These are phyloP conservation scores for Tringa solitaria DNA, from an alignment of 2,113 vertebrate species.

Conservation along the genomic window DNA sequence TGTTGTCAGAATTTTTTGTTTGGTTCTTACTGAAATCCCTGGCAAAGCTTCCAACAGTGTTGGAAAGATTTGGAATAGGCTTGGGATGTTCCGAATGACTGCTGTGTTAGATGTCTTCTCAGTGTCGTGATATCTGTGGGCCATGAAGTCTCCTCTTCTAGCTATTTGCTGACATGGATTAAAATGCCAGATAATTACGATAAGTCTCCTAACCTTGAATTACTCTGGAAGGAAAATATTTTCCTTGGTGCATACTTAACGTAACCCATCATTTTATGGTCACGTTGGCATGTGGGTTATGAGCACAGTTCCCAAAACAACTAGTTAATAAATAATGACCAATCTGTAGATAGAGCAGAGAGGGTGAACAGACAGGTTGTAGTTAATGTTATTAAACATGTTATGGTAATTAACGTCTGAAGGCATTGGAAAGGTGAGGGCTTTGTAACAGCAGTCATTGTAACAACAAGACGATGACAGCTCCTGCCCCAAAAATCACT, in stretches of 20 bases:
- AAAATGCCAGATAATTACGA: background rate
- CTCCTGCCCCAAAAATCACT: background rate
- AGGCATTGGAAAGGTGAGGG: background rate
- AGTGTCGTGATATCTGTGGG: background rate
- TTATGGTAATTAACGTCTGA: background rate
- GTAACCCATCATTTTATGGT: background rate
- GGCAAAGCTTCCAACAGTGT: background rate
- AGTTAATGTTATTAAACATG: background rate
- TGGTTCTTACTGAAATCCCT: background rate
- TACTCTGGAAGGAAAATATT: background rate
- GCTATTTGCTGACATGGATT: background rate
- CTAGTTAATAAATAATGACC: background rate
- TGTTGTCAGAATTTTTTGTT: background rate
- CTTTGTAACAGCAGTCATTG: background rate
- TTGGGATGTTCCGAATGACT: too few relatives aligned
- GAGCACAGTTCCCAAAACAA: background rate
- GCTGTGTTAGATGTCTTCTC: background rate
- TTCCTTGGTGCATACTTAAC: background rate
- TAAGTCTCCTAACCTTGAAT: background rate
- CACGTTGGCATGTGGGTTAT: background rate
- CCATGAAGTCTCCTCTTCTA: background rate
- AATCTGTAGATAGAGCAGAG: background rate
- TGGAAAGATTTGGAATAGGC: background rate
- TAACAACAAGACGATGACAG: background rate
- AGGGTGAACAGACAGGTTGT: background rate